Base-by-base conservation (phyloP, 2,888 invertebrate species). In the Drosophila sordidapex region DNA sequence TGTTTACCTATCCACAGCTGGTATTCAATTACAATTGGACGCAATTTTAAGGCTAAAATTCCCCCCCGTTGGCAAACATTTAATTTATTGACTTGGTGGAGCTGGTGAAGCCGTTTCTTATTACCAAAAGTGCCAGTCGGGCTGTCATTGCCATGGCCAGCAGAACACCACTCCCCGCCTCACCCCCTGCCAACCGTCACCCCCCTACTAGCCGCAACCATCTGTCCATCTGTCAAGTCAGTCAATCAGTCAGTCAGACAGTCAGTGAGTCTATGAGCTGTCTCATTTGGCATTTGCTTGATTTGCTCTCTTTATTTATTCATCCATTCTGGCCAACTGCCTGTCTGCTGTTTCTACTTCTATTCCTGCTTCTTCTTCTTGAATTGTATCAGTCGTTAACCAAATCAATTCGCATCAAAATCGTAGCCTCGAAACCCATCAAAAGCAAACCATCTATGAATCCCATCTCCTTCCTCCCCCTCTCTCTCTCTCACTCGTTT, bases 301-400 rank as follows among this genome's bases (percentile, higher is more conserved):
- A 87, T 88, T 88, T 87, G 82, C 88, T 73, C 76, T 87, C 82
- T 87, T 84, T 86, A 85, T 86, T 87, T 87, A 87, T 87, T 87
- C 87, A 88, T 86, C 82, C 71, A 78, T 75, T 53, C 74, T 63
- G 74, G 77, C 70, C 79, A 73, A 67, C 71, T 73, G 79, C 67
- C 74, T 66, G 18, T 10, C 29, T 51, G 8, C 29, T 51, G 3
- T 4, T 18, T 18, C 11, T 49, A 15, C 48, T 46, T n/a, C 43
- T 21, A 11, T 43, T 27, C 25, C 43, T 18, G 51, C 56, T 10
- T 48, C 67, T 8, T 15, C 31, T 54, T 15, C 63, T 54, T 46
- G 75, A 75, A 72, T 78, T 78, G 78, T 78, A 78, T 78, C 78
- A 78, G 71, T 78, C 79, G 75, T 72, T 83, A 86, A 86, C 85